phyloP scores from a whole-genome alignment of 1,140 invertebrate genomes.

The Tetramorium alpestre region DNA sequence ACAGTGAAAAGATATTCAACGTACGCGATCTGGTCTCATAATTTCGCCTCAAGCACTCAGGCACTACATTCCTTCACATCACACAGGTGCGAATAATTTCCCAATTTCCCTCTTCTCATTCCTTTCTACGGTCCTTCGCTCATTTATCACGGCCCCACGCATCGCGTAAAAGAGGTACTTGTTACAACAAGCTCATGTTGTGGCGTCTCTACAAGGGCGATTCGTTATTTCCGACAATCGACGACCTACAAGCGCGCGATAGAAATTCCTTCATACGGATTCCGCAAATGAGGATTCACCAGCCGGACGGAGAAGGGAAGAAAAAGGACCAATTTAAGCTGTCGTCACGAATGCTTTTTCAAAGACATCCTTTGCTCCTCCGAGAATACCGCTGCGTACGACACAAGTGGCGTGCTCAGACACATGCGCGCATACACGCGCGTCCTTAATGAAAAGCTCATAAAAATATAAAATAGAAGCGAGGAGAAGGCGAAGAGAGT shows the following conservation, averaged over 20 bases:
- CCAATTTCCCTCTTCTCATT: conserved; percentile 24
- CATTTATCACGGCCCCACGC: conserved; percentile 51
- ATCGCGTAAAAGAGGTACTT: conserved; percentile 31
- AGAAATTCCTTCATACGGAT: conserved; percentile 71
- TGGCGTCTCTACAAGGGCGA: conserved; percentile 18
- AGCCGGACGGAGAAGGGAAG: neutral
- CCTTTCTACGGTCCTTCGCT: conserved; percentile 38
- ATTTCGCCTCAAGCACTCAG: conserved; percentile 39
- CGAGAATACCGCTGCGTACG: conserved; percentile 2
- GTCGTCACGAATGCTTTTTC: conserved; percentile 70
- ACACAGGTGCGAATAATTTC: conserved; percentile 65
- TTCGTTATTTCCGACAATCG: conserved; percentile 62
- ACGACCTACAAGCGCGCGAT: conserved; percentile 47
- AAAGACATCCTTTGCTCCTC: conserved; percentile 67
- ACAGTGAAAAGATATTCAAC: conserved; percentile 37
- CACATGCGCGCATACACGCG: conserved; percentile 57
- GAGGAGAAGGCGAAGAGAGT: conserved; percentile 44
- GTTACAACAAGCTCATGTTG: neutral
- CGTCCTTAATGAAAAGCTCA: conserved; percentile 83
- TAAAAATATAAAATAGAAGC: conserved; percentile 82
- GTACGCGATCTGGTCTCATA: conserved; percentile 36
- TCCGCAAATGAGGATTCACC: conserved; percentile 75
- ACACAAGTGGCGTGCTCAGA: conserved; percentile 12
- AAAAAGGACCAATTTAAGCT: conserved; percentile 64
- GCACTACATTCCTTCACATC: conserved; percentile 32